A percentile compares a stretch with the other conserved stretches of the same genome.
Conservation (phyloP, 2,888 invertebrate genomes). For the Candidula unifasciata region DNA sequence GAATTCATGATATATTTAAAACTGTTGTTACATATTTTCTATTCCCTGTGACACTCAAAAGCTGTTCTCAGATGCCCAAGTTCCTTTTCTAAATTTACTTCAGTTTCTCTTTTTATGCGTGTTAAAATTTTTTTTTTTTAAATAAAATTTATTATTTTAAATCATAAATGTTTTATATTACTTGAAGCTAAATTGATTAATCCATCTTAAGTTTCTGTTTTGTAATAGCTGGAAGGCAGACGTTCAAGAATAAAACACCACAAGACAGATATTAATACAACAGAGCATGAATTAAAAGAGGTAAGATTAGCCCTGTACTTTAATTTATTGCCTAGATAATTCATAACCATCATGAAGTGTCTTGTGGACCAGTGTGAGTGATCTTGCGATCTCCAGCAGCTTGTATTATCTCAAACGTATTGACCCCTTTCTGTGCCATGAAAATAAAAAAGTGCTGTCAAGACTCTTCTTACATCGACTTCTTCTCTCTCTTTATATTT, state of each 20-base stretch:
- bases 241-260: conserved; percentile 67
- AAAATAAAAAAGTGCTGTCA: too few species aligned
- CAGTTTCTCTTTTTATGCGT: neutral
- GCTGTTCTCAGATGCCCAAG: neutral
- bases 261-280: conserved; percentile 59
- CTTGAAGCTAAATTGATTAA: too few species aligned
- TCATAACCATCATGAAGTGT: too few species aligned
- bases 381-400: too few species aligned
- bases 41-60: neutral
- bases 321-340: neutral
- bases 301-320: conserved; percentile 52
- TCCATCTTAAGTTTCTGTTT: neutral
- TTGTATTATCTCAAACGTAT: too few species aligned
- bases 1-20: too few species aligned
- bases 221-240: conserved; percentile 67
- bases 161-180: too few species aligned
- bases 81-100: neutral
- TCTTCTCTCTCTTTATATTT: too few species aligned
- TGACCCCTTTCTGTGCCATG: too few species aligned
- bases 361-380: too few species aligned
- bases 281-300: conserved; percentile 68
- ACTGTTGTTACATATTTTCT: too few species aligned
- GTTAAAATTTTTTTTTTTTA: neutral
- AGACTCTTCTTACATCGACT: too few species aligned
- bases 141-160: neutral